A percentile compares a stretch with the other conserved stretches of the same genome.
phyloP scores from a whole-genome alignment of 2,113 vertebrate species.

The Diadophis punctatus region DNA sequence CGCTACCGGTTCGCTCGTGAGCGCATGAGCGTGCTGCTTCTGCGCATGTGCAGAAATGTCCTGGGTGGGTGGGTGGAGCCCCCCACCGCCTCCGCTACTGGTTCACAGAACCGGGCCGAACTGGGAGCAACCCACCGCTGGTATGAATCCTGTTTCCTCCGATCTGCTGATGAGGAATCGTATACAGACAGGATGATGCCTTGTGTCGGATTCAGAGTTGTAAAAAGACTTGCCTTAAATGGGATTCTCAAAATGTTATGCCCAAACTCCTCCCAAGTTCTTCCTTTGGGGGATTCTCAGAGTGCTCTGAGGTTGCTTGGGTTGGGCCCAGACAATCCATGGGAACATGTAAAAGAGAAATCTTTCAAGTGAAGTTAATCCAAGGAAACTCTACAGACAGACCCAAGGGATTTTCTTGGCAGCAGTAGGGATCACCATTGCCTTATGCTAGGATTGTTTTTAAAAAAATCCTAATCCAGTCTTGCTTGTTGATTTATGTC shows the following conservation, averaged over 20 bases:
- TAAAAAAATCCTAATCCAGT: too few relatives aligned
- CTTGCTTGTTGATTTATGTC: not conserved
- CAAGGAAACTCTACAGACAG: not conserved
- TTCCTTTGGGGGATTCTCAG: not conserved
- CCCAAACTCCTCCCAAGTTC: not conserved
- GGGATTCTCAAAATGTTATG: not conserved
- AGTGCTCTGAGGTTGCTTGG: not conserved
- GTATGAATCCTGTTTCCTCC: too few relatives aligned
- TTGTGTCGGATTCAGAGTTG: not conserved
- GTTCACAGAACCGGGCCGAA: too few relatives aligned
- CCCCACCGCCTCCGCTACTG: too few relatives aligned
- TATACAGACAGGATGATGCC: not conserved
- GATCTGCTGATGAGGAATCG: not conserved
- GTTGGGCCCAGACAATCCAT: not conserved
- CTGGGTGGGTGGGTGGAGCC: too few relatives aligned
- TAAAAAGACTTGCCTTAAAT: not conserved
- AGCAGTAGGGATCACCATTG: not conserved
- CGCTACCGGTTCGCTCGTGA: too few relatives aligned
- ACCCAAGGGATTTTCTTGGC: not conserved
- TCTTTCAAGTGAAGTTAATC: not conserved
- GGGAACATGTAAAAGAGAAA: not conserved
- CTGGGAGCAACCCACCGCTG: too few relatives aligned
- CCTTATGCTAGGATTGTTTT: not conserved
- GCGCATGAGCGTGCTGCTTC: too few relatives aligned
- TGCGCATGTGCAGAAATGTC: too few relatives aligned